Evolutionary conservation across 2,797 vertebrate species (phyloP).

Genomic region (Esox lucius): DNA sequence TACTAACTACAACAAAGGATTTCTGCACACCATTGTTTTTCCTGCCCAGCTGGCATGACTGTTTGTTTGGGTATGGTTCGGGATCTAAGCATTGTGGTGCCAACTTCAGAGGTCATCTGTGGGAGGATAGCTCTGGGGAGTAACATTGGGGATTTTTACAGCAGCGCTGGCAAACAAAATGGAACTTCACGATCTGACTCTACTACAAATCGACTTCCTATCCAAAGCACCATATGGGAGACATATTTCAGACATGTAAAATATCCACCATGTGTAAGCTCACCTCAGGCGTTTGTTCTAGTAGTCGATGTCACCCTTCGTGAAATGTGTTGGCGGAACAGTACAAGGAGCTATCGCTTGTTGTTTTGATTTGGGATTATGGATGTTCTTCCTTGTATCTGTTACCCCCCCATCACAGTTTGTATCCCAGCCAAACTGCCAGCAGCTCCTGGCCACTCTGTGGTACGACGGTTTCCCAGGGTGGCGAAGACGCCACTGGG

Average conservation of each 20-base stretch:
- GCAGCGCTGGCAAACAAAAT: not conserved
- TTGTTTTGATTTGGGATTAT: not conserved
- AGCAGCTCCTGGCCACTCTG: slow-evolving; percentile 93
- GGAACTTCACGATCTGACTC: not conserved
- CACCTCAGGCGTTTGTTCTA: too few species aligned
- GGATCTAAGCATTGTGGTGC: not conserved
- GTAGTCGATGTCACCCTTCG: too few species aligned
- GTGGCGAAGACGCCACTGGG: slow-evolving; percentile 95
- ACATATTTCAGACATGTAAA: not conserved
- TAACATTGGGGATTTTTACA: not conserved
- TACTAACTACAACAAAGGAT: not conserved
- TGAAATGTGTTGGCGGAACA: not conserved
- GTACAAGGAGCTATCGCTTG: not conserved
- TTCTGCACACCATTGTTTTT: not conserved
- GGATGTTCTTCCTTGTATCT: not conserved
- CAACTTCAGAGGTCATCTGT: not conserved
- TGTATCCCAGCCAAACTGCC: slow-evolving; percentile 97
- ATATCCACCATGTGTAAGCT: not conserved
- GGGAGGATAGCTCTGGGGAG: not conserved
- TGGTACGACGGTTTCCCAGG: slow-evolving; percentile 98
- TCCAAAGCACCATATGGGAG: not conserved
- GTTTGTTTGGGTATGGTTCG: not conserved
- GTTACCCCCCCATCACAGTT: slow-evolving; percentile 72
- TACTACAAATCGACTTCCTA: not conserved
- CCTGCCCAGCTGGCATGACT: not conserved